Evolutionary conservation across 2,113 vertebrate species (phyloP), one percentile per base, ranked within the genome.

Genomic region (Cheirogaleus medius): DNA sequence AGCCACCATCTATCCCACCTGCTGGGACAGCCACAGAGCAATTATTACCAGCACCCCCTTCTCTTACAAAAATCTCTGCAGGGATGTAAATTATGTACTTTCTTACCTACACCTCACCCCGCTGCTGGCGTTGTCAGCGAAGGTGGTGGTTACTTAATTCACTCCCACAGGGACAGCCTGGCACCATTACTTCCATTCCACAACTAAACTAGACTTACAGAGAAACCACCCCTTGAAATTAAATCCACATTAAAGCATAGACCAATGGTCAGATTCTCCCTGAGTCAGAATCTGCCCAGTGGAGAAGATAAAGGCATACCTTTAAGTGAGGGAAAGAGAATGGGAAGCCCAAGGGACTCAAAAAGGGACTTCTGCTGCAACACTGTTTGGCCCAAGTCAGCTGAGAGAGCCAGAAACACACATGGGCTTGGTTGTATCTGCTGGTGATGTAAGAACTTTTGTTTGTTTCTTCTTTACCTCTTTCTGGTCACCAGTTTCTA

Each of bases 381-480:
- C 32, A 56, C n/a, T 17, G 12, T 88, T 78, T 63, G 13, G 66
- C 56, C 20, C 58, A 78, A 17, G 29, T 64, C 29, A 74, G 4
- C 0, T 9, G 49, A 85, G 39, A 42, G 21, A 78, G 27, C 42
- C 85, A 78, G 60, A 97, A 96, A 56, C 39, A 12, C 83, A 71
- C 29, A 29, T 6, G 17, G 56, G 60, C 44, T 77, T 71, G 15
- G 69, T 37, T 90, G 95, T 52, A 74, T 78, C 84, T 92, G 77
- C 87, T 80, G 82, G 64, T 92, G 97, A 77, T 87, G 82, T 84
- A 42, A 76, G 66, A 37, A 20, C 32, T 94, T 98, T 94, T 97
- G 95, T 93, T 97, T 91, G 89, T 71, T 97, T 96, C 47, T 98
- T 92, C 68, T 94, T 97, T 77, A 87, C 76, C 85, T 96, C 66